Percentiles rank a stretch among this genome's conserved stretches.
These are phyloP conservation scores for Phodopus roborovskii DNA, from an alignment of 2,113 vertebrate genomes.

Conservation along the genomic window DNA sequence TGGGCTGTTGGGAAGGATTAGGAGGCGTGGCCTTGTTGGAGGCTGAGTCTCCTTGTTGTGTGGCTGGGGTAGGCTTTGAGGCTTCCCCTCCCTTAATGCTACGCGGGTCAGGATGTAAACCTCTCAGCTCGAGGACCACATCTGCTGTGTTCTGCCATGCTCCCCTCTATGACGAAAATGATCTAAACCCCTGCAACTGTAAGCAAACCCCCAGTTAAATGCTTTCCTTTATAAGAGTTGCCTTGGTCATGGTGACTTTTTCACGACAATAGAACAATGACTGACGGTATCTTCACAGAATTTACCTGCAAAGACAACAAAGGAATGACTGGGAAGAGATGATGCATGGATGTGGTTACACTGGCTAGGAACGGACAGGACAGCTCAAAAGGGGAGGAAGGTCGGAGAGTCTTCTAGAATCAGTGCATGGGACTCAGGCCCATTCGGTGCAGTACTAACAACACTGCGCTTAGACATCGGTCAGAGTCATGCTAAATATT, in stretches of 20 bases:
- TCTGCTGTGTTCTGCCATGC: not conserved
- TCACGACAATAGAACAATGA: too few relatives aligned
- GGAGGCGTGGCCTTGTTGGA: not conserved
- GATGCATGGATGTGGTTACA: not conserved
- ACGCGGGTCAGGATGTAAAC: not conserved
- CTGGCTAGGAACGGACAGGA: not conserved
- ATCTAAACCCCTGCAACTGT: not conserved
- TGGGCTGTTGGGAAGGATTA: not conserved
- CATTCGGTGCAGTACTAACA: constrained; percentile 30
- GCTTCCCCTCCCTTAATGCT: not conserved
- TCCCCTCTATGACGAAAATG: not conserved
- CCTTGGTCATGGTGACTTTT: too few relatives aligned
- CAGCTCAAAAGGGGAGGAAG: not conserved
- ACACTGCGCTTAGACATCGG: not conserved
- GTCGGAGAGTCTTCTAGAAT: not conserved
- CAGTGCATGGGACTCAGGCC: not conserved
- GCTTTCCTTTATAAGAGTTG: not conserved
- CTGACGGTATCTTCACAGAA: not conserved
- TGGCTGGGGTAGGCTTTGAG: not conserved
- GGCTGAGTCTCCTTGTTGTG: not conserved
- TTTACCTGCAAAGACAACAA: constrained; percentile 11
- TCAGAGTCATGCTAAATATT: not conserved
- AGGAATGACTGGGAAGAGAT: not conserved
- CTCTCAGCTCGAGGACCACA: not conserved
- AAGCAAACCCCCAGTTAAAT: not conserved